A percentile compares a stretch with the other conserved stretches of the same genome.
Evolutionary conservation across 2,888 invertebrate genomes (phyloP).

Genomic region (Heliconius aoede): DNA sequence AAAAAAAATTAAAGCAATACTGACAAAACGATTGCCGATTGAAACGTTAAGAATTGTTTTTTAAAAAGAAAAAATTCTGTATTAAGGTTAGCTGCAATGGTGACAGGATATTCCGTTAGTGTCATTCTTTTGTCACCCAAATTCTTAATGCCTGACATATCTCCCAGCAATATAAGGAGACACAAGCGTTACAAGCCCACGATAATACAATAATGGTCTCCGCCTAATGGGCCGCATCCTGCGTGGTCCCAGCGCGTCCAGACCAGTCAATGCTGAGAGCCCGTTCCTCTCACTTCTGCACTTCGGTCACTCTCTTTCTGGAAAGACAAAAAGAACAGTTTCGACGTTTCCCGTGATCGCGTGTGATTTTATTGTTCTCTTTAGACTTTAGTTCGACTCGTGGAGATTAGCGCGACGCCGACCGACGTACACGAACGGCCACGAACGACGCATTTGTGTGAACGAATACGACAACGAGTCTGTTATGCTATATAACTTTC

Average conservation of each 20-base stretch:
- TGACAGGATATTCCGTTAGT: background rate
- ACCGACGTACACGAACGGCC: conserved; percentile 52
- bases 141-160: conserved; percentile 45
- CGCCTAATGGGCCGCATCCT: conserved; percentile 80
- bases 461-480: conserved; percentile 60
- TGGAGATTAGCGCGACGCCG: conserved; percentile 32
- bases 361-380: conserved; percentile 53
- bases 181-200: conserved; percentile 77
- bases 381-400: conserved; percentile 45
- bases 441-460: conserved; percentile 60
- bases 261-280: conserved; percentile 74
- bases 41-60: background rate
- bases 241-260: conserved; percentile 71
- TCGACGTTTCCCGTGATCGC: conserved; percentile 50
- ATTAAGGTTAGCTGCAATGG: background rate
- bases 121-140: conserved; percentile 29
- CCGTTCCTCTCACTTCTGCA: conserved; percentile 64
- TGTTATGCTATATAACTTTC: conserved; percentile 43
- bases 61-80: background rate
- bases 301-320: conserved; percentile 45
- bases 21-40: background rate
- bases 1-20: background rate
- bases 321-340: conserved; percentile 50
- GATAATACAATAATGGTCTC: conserved; percentile 82
- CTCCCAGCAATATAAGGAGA: conserved; percentile 71